Conservation (phyloP, 2,888 invertebrate species). For the Tipula helvola region DNA sequence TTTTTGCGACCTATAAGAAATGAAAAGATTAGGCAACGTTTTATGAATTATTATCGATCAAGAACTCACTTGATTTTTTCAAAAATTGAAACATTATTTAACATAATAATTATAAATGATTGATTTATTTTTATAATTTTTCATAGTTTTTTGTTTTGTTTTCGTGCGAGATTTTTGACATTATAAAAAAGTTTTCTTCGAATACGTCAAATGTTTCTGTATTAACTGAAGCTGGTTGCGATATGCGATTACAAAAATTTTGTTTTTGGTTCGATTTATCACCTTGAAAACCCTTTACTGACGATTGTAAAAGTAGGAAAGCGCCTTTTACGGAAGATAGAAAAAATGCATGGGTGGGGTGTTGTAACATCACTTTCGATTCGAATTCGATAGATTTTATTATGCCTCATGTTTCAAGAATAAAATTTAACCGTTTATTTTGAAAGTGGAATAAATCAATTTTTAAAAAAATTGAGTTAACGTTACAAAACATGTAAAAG, state of each 20-base stretch:
- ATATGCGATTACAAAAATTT: background rate
- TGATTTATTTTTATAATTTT: background rate
- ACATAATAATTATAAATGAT: background rate
- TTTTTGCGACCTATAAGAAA: constrained; percentile 13
- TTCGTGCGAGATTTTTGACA: background rate
- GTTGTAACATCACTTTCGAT: too few species aligned
- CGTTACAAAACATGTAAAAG: too few species aligned
- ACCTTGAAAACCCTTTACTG: too few species aligned
- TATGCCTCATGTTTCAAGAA: too few species aligned
- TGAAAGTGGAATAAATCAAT: too few species aligned
- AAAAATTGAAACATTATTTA: constrained; percentile 15
- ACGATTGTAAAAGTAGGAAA: too few species aligned
- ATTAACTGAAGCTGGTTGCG: background rate
- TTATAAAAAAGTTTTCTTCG: background rate
- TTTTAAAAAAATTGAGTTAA: too few species aligned
- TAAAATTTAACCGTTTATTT: too few species aligned
- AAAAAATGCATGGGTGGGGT: too few species aligned
- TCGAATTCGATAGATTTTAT: too few species aligned
- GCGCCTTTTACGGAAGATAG: too few species aligned
- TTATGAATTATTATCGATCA: background rate
- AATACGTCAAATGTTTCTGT: background rate
- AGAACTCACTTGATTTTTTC: constrained; percentile 16
- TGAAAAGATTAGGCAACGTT: background rate
- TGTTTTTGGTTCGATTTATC: too few species aligned
- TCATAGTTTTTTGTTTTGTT: background rate